Evolutionary conservation across 2,113 vertebrate genomes (phyloP).

Genomic region (Astur gentilis): DNA sequence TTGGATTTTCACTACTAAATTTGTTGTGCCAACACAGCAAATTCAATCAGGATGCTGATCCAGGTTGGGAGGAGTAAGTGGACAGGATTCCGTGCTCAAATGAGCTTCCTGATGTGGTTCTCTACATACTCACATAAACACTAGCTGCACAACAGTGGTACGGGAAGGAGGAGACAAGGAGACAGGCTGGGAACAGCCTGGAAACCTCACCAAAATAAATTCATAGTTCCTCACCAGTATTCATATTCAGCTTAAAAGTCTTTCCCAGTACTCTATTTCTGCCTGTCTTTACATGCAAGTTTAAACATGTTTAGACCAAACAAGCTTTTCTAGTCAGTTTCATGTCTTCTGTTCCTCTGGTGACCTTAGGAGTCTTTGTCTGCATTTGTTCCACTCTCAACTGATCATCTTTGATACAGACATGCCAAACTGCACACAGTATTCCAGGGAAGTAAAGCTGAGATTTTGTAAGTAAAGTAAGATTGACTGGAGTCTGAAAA

Average conservation of each 20-base stretch:
- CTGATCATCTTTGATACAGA: fast-evolving
- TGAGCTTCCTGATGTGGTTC: neutral
- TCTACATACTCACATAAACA: neutral
- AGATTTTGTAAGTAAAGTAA: neutral
- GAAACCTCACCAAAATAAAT: neutral
- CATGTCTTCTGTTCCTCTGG: neutral
- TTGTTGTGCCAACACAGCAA: neutral
- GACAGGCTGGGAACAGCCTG: neutral
- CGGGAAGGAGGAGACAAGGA: neutral
- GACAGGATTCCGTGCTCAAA: fast-evolving
- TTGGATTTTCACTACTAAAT: neutral
- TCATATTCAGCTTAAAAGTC: neutral
- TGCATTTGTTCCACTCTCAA: neutral
- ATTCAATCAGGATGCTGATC: neutral
- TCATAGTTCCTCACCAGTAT: neutral
- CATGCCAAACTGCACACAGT: neutral
- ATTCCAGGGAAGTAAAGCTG: neutral
- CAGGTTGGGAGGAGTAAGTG: neutral
- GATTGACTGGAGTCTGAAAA: neutral
- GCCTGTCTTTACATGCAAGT: neutral
- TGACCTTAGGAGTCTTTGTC: neutral
- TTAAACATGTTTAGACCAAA: neutral
- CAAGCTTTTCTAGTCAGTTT: neutral
- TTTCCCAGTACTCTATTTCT: neutral
- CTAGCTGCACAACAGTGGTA: neutral